These are phyloP conservation scores for Plectropomus leopardus DNA, from an alignment of 2,113 vertebrate genomes.

Conservation along the genomic window DNA sequence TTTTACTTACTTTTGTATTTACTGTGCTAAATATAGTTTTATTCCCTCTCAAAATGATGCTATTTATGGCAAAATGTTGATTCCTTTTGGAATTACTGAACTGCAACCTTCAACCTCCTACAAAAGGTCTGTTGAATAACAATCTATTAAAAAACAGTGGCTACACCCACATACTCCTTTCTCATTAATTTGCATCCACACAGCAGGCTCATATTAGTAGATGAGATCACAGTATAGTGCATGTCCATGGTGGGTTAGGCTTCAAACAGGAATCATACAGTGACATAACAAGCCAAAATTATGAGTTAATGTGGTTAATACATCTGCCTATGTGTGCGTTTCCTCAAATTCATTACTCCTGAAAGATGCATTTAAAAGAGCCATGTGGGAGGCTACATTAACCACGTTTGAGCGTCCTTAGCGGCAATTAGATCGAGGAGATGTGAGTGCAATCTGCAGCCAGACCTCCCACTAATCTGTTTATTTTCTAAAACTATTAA, in stretches of 20 bases:
- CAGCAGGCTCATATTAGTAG: neutral
- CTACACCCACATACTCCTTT: no score
- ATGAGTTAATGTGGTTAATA: neutral
- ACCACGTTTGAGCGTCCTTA: neutral
- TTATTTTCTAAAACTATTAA: slow-evolving; percentile 20
- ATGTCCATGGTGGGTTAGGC: neutral
- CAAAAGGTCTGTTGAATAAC: neutral
- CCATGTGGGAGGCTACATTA: neutral
- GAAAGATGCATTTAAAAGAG: neutral
- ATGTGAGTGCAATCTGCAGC: slow-evolving; percentile 7
- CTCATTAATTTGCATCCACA: neutral
- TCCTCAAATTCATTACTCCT: neutral
- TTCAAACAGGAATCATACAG: neutral
- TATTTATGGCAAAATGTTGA: neutral
- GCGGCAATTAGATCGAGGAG: slow-evolving; percentile 11
- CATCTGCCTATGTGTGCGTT: neutral
- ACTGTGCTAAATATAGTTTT: neutral
- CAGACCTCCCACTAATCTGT: slow-evolving; percentile 13
- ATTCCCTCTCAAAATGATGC: neutral
- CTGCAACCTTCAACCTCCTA: neutral
- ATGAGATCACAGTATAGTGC: neutral
- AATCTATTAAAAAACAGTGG: neutral
- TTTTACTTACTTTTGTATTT: neutral
- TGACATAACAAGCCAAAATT: neutral
- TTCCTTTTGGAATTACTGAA: neutral